Conservation (phyloP, 2,888 invertebrate genomes). For the Saturnia japonica region DNA sequence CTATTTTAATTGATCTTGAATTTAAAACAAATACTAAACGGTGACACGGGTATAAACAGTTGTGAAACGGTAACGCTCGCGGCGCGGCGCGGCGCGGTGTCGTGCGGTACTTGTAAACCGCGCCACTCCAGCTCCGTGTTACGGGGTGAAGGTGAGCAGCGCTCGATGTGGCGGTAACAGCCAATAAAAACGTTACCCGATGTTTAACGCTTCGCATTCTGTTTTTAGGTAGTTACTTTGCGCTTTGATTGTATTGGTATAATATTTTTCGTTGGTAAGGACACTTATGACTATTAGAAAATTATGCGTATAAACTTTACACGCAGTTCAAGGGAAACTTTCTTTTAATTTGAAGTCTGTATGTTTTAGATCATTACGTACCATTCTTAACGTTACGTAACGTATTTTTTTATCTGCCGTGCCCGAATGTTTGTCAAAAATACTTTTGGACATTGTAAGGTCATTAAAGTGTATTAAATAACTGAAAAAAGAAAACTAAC, state of each 20-base stretch:
- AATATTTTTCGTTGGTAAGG: background rate
- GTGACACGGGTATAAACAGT: background rate
- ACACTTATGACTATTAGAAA: background rate
- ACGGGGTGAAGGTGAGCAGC: conserved; percentile 17
- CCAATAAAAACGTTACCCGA: conserved; percentile 8
- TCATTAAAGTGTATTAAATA: no score
- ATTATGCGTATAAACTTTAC: background rate
- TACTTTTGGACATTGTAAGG: no score
- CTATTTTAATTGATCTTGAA: no score
- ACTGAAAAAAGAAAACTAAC: no score
- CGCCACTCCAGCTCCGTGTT: conserved; percentile 8
- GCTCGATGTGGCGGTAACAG: conserved; percentile 3
- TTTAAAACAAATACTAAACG: background rate
- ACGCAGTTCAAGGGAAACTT: no score
- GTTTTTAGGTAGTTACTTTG: background rate
- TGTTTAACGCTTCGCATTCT: background rate
- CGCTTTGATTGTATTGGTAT: background rate
- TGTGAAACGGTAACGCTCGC: background rate
- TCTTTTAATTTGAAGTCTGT: no score
- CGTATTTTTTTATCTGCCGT: no score
- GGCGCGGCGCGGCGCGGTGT: background rate
- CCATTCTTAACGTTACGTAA: no score
- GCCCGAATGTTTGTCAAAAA: no score
- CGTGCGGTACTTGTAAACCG: background rate
- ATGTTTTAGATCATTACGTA: no score